These are phyloP conservation scores for Adelges cooleyi DNA, from an alignment of 1,140 invertebrate species.

Conservation along the genomic window DNA sequence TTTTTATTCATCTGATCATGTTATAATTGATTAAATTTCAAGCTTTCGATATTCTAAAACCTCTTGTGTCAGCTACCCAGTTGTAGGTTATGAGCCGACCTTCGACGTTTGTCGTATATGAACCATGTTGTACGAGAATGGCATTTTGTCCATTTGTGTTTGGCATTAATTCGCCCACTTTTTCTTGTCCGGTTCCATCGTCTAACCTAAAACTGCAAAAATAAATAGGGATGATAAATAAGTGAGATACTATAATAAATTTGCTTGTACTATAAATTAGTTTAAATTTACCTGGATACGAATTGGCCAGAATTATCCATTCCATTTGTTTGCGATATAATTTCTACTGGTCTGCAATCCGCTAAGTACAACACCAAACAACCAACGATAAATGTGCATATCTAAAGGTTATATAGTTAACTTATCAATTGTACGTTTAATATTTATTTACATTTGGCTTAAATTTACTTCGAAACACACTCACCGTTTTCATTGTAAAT, in stretches of 20 bases:
- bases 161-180: neutral
- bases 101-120: conserved; percentile 26
- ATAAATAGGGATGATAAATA: neutral
- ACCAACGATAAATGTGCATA: neutral
- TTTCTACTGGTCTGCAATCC: conserved; percentile 1
- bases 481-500: conserved; percentile 18
- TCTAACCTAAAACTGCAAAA: conserved; percentile 7
- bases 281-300: neutral
- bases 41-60: conserved; percentile 17
- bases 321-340: conserved; percentile 15
- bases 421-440: neutral
- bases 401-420: neutral
- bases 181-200: conserved; percentile 21
- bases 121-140: conserved; percentile 10
- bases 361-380: conserved; percentile 1
- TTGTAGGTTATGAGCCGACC: conserved; percentile 5
- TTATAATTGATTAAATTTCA: neutral
- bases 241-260: neutral
- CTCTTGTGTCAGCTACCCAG: conserved; percentile 25
- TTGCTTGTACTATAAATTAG: neutral
- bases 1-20: too few relatives aligned
- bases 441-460: neutral
- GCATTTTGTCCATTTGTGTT: conserved; percentile 5
- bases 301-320: conserved; percentile 17
- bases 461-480: neutral